Conservation (phyloP, 1,140 invertebrate genomes). For the Aphaenogaster ashmeadi region DNA sequence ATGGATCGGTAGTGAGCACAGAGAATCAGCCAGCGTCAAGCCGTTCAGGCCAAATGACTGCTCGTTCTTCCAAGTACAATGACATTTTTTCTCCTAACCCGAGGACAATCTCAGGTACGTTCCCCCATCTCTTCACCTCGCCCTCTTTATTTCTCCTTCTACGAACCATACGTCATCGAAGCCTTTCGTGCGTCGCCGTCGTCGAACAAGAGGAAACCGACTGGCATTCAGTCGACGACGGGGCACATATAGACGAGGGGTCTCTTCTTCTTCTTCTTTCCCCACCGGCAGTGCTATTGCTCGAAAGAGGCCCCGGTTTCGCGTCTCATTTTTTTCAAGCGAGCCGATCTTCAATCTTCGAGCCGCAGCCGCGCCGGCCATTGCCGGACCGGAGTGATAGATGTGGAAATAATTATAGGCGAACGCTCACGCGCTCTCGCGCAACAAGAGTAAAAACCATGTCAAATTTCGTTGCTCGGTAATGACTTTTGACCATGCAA, state of each 20-base stretch:
- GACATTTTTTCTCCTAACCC: conserved; percentile 73
- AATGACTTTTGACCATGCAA: conserved; percentile 85
- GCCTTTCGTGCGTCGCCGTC: conserved; percentile 76
- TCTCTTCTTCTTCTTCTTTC: conserved; percentile 67
- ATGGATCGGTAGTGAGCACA: conserved; percentile 67
- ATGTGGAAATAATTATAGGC: conserved; percentile 87
- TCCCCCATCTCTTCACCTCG: conserved; percentile 69
- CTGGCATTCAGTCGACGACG: conserved; percentile 77
- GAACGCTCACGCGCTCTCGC: conserved; percentile 80
- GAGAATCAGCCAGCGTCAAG: conserved; percentile 59
- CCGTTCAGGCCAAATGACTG: conserved; percentile 71
- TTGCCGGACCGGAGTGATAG: conserved; percentile 82
- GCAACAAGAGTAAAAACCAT: conserved; percentile 86
- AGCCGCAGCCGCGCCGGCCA: conserved; percentile 73
- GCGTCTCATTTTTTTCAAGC: conserved; percentile 79
- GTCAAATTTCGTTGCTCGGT: conserved; percentile 85
- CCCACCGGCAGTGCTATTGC: conserved; percentile 73
- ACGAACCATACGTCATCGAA: conserved; percentile 79
- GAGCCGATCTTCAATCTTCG: conserved; percentile 84
- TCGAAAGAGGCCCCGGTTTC: conserved; percentile 79
- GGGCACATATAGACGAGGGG: conserved; percentile 74
- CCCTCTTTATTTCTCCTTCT: conserved; percentile 75
- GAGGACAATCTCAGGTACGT: conserved; percentile 74
- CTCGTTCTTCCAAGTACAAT: conserved; percentile 72
- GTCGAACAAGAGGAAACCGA: conserved; percentile 77